Conservation (phyloP, 2,113 vertebrate genomes). For the Paradoxurus hermaphroditus region DNA sequence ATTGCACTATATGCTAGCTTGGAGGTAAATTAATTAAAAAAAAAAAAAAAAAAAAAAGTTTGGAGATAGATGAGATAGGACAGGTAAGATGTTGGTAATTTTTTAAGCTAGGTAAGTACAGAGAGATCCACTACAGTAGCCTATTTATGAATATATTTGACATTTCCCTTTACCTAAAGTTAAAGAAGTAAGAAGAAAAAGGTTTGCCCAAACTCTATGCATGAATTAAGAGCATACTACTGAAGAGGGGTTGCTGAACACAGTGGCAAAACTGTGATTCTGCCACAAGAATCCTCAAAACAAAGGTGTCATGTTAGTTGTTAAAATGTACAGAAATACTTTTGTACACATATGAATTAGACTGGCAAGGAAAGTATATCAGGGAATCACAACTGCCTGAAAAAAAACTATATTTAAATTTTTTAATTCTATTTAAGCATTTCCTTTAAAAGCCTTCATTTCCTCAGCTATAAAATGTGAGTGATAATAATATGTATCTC, state of each 20-base stretch:
- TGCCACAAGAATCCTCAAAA: background rate
- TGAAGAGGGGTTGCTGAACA: background rate
- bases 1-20: too few species aligned
- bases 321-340: background rate
- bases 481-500: background rate
- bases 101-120: background rate
- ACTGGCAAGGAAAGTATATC: background rate
- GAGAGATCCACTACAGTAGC: background rate
- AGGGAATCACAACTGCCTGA: background rate
- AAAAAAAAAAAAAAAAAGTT: too few species aligned
- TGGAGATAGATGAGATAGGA: background rate
- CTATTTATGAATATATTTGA: background rate
- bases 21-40: too few species aligned
- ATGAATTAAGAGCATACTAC: background rate
- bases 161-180: background rate
- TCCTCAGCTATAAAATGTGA: background rate
- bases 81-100: background rate
- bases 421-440: background rate
- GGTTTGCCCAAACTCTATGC: background rate
- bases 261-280: background rate
- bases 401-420: background rate
- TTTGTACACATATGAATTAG: background rate
- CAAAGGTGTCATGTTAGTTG: background rate
- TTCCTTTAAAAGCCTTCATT: background rate
- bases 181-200: background rate